Conservation (phyloP, 2,888 invertebrate species). For the Drosophila anomalata region DNA sequence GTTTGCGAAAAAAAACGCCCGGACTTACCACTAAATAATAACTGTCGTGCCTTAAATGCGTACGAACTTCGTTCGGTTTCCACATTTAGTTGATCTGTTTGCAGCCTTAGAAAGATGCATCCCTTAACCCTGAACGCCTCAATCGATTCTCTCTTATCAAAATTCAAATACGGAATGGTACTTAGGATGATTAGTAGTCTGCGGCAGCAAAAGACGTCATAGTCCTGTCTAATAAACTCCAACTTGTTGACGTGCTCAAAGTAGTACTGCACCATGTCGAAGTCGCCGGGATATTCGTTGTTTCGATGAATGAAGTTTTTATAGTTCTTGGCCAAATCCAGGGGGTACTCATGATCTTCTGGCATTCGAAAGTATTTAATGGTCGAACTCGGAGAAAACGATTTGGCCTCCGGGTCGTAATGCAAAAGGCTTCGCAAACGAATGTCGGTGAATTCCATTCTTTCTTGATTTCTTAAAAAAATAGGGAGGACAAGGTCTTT, state of each 20-base stretch:
- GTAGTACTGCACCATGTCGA: slow-evolving; percentile 1
- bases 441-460: slow-evolving; percentile 9
- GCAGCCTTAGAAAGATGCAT: slow-evolving; percentile 4
- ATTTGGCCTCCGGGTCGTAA: neutral
- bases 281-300: neutral
- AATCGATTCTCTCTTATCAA: too few relatives aligned
- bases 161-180: too few relatives aligned
- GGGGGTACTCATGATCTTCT: neutral
- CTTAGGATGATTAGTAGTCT: neutral
- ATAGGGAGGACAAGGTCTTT: too few relatives aligned
- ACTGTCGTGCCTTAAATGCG: slow-evolving; percentile 26
- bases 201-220: slow-evolving; percentile 7
- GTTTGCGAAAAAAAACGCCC: neutral
- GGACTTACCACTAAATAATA: slow-evolving; percentile 26
- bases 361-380: slow-evolving; percentile 24
- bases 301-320: neutral
- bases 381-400: neutral
- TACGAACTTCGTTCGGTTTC: accelerated
- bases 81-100: accelerated
- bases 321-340: neutral
- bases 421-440: neutral
- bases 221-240: neutral
- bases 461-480: neutral
- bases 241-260: slow-evolving; percentile 3
- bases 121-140: slow-evolving; percentile 18